Conservation (phyloP, 1,140 invertebrate genomes). For the Drosophila rufa region DNA sequence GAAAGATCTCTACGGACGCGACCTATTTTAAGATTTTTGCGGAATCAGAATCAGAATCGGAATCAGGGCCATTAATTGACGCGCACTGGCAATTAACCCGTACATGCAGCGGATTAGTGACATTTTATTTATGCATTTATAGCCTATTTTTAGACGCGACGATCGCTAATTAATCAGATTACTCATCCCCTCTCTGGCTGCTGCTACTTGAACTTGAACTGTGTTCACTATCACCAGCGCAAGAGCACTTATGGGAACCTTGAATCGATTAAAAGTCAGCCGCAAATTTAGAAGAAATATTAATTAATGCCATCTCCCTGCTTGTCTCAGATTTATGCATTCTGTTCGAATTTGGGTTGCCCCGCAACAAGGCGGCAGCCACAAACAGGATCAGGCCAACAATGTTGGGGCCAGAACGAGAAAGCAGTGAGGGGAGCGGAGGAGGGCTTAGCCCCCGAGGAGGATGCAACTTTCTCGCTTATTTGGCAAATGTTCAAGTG, state of each 20-base stretch:
- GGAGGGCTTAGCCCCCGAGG: not conserved
- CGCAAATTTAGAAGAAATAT: constrained; percentile 12
- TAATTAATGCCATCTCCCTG: constrained; percentile 41
- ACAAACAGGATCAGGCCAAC: constrained; percentile 9
- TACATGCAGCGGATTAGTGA: constrained; percentile 24
- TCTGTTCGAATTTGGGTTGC: constrained; percentile 63
- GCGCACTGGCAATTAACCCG: constrained; percentile 34
- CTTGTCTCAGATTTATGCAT: constrained; percentile 63
- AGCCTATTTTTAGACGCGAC: constrained; percentile 29
- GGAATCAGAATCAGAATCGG: not conserved
- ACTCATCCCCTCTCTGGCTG: not conserved
- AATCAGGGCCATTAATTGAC: constrained; percentile 37
- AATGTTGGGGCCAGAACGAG: constrained; percentile 8
- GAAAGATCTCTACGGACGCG: not conserved
- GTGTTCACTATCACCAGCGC: too few species aligned
- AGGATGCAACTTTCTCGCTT: constrained; percentile 71
- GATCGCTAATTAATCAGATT: constrained; percentile 34
- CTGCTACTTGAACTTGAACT: not conserved
- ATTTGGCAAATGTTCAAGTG: constrained; percentile 79
- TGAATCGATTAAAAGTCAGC: constrained; percentile 24
- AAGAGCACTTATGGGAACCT: too few species aligned
- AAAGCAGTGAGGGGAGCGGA: not conserved
- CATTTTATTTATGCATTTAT: constrained; percentile 42
- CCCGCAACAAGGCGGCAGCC: constrained; percentile 14
- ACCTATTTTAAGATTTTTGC: constrained; percentile 19